Base-by-base conservation (phyloP, 2,797 vertebrate species). In the Erpetoichthys calabaricus region DNA sequence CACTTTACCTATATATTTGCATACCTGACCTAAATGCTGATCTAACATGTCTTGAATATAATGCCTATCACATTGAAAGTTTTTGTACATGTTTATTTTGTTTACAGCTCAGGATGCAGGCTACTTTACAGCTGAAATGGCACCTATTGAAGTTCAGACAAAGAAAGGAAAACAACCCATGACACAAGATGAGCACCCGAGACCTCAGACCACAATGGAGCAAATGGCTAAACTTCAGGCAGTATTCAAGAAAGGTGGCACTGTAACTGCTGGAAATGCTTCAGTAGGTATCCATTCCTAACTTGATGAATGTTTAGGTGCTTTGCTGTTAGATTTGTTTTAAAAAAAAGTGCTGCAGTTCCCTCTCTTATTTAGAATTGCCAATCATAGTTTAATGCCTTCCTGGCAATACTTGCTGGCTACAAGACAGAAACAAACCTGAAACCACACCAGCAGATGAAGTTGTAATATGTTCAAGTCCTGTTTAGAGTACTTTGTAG, bases 171-270 rank as follows among this genome's bases (percentile, higher is more conserved):
- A 90, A 8, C 84, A 89, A 68, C 60, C 63, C 4, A 75, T 99
- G 86, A 73, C 85, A 43, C 78, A 86, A 25, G 96, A 99, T 0
- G 96, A 99, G 66, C 92, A 97, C 59, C 82, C 92, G 0, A 89
- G 91, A 47, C 93, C 94, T 45, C 89, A 97, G 57, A 90, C 87
- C 8, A 96, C 91, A 0, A 60, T 88, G 68, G 93, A 98, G 5
- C 89, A 95, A 50, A 57, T 97, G 78, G 85, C 79, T 5, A 98
- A 94, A 57, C 88, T 99, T 7, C 75, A 89, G 0, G 9, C 89
- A 0, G 79, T 99, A 62, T 99, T 99, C 63, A 98, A 98, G 75
- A 96, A 98, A 70, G 89, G 86, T 2, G 96, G 96, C 2, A 91
- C 91, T 0, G 89, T 99, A 55, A 98, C 96, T 0, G 92, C 95